These are phyloP conservation scores for Oreonectes daqikongensis DNA, from an alignment of 2,797 vertebrate genomes.

Conservation along the genomic window DNA sequence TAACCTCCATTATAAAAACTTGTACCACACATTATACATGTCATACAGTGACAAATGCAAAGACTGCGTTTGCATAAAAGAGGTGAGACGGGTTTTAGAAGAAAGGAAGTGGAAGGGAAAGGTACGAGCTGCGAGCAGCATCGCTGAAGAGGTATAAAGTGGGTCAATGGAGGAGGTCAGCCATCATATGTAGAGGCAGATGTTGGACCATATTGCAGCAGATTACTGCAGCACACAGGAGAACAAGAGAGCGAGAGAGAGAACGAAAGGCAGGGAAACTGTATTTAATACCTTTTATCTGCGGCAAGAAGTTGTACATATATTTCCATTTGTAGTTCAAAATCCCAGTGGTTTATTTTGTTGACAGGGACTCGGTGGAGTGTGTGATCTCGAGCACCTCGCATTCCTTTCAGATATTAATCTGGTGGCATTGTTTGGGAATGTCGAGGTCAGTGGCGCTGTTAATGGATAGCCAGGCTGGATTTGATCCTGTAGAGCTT, in stretches of 20 bases:
- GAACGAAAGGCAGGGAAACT: constrained; percentile 61
- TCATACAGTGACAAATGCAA: constrained; percentile 18
- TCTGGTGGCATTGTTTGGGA: constrained; percentile 37
- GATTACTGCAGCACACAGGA: constrained; percentile 78
- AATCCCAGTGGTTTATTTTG: constrained; percentile 36
- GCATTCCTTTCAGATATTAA: constrained; percentile 32
- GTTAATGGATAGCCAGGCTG: constrained; percentile 41
- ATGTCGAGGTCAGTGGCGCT: constrained; percentile 48
- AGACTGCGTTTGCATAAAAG: constrained; percentile 4
- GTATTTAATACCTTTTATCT: constrained; percentile 64
- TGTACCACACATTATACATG: constrained; percentile 15
- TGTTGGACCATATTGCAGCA: constrained; percentile 92
- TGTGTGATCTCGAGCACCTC: constrained; percentile 26
- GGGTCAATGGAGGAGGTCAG: constrained; percentile 84
- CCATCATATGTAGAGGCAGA: constrained; percentile 92
- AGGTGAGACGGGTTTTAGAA: constrained; percentile 3
- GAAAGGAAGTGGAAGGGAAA: constrained; percentile 54
- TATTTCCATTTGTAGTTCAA: constrained; percentile 39
- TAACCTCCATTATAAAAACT: not conserved
- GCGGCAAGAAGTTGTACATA: constrained; percentile 61
- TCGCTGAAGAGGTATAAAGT: constrained; percentile 78
- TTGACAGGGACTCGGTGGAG: constrained; percentile 30
- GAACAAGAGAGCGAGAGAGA: constrained; percentile 62
- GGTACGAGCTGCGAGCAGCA: constrained; percentile 65
- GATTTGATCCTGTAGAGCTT: constrained; percentile 44